Percentiles rank a stretch among this genome's conserved stretches.
Evolutionary conservation across 2,888 invertebrate species (phyloP).

Genomic region (Hyposoter didymator): DNA sequence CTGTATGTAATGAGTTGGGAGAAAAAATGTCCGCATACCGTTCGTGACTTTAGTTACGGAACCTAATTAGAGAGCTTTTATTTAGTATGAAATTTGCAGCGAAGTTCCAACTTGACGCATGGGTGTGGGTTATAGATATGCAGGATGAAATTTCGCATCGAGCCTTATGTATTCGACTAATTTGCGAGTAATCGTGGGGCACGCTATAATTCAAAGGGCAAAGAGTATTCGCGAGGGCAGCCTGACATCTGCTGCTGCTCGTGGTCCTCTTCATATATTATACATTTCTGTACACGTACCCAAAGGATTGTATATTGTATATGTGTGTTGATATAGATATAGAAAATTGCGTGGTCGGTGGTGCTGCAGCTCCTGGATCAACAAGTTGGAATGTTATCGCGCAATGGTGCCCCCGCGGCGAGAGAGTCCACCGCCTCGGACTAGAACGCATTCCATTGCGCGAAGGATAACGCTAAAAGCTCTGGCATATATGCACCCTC

Average conservation of each 20-base stretch:
- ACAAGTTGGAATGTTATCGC: constrained; percentile 71
- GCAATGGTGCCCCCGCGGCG: constrained; percentile 60
- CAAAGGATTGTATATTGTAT: not conserved
- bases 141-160: constrained; percentile 4
- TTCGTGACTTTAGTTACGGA: constrained; percentile 57
- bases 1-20: constrained; percentile 33
- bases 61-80: constrained; percentile 49
- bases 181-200: constrained; percentile 53
- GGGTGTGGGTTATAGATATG: not conserved
- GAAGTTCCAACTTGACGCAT: not conserved
- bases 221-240: constrained; percentile 58
- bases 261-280: constrained; percentile 22
- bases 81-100: constrained; percentile 24
- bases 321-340: constrained; percentile 10
- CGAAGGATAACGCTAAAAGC: constrained; percentile 64
- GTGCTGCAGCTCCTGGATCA: constrained; percentile 63
- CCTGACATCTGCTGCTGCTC: constrained; percentile 54
- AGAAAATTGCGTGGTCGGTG: constrained; percentile 10
- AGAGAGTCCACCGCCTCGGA: constrained; percentile 53
- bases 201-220: constrained; percentile 52
- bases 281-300: constrained; percentile 13
- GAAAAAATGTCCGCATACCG: constrained; percentile 20
- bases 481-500: constrained; percentile 40
- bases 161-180: constrained; percentile 49
- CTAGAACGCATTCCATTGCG: constrained; percentile 65